Evolutionary conservation across 2,113 vertebrate species (phyloP).

Genomic region (Elanoides forficatus): DNA sequence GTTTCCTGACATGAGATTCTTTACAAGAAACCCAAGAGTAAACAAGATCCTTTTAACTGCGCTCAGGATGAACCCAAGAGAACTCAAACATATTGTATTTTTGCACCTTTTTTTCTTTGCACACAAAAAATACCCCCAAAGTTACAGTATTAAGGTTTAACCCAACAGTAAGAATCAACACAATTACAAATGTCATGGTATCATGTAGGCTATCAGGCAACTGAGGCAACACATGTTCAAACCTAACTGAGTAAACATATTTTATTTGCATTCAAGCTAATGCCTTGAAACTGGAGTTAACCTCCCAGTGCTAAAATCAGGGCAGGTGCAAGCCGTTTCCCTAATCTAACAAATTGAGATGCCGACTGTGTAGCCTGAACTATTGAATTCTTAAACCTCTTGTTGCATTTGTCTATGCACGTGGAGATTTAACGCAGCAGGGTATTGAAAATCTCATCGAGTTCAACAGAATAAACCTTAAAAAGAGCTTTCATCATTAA

Average conservation of each 20-base stretch:
- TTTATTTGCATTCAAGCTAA: constrained; percentile 15
- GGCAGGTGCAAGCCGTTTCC: background rate
- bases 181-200: background rate
- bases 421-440: fast-evolving
- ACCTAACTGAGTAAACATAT: background rate
- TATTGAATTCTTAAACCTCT: background rate
- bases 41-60: background rate
- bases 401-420: background rate
- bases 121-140: background rate
- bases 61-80: background rate
- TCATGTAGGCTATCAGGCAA: background rate
- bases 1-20: background rate
- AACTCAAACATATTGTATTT: background rate
- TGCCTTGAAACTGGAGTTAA: background rate
- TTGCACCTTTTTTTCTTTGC: background rate
- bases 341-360: background rate
- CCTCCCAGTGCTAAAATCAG: background rate
- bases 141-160: background rate
- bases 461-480: background rate
- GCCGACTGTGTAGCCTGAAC: background rate
- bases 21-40: background rate
- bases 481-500: background rate
- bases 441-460: background rate
- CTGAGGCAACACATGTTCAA: background rate
- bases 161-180: background rate